Conservation (phyloP, 1,140 invertebrate genomes). For the Drosophila malerkotliana region DNA sequence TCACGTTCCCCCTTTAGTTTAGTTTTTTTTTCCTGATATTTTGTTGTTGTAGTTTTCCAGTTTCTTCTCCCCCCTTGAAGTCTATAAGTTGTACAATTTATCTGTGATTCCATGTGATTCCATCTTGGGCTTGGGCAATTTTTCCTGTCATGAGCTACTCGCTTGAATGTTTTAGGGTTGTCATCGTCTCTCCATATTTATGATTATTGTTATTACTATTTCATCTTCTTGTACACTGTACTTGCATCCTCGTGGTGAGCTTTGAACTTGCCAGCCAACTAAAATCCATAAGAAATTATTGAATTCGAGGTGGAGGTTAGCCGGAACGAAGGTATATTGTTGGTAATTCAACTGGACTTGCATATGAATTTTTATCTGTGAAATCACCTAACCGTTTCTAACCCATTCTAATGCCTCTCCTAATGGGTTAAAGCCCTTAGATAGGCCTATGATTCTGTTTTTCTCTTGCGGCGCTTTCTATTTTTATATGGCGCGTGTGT, state of each 20-base stretch:
- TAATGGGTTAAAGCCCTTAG: constrained; percentile 39
- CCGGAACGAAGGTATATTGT: constrained; percentile 47
- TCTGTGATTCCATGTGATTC: constrained; percentile 66
- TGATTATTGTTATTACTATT: constrained; percentile 71
- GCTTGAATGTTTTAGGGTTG: constrained; percentile 55
- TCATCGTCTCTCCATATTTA: constrained; percentile 67
- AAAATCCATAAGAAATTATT: constrained; percentile 48
- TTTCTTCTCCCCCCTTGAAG: constrained; percentile 21
- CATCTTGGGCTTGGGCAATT: constrained; percentile 45
- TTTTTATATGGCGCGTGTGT: constrained; percentile 74
- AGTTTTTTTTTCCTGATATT: neutral
- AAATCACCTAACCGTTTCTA: neutral
- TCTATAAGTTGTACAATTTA: constrained; percentile 52
- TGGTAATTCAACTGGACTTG: constrained; percentile 29
- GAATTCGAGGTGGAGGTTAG: constrained; percentile 37
- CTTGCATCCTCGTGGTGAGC: constrained; percentile 22
- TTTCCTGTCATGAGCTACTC: constrained; percentile 50
- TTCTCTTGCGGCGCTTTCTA: constrained; percentile 53
- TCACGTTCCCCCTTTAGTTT: constrained; percentile 30
- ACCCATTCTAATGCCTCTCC: constrained; percentile 22
- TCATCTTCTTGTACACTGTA: constrained; percentile 21
- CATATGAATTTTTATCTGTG: neutral
- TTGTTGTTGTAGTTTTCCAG: neutral
- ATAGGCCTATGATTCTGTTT: constrained; percentile 50
- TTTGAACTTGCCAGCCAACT: constrained; percentile 56